Conservation (phyloP, 2,888 invertebrate genomes). For the Heliconius ethilla region DNA sequence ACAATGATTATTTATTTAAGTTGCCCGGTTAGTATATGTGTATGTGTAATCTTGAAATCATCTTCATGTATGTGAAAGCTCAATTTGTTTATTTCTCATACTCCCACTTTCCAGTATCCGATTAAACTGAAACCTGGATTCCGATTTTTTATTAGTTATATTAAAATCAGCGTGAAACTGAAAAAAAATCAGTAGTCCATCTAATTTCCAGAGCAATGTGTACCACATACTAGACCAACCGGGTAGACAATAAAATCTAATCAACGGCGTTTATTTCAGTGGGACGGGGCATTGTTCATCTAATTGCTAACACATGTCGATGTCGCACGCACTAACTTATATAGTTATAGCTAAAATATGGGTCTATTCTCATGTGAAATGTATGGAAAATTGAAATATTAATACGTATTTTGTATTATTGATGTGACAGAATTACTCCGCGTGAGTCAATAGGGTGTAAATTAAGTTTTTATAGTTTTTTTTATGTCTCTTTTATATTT, state of each 20-base stretch:
- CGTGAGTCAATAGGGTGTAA: neutral
- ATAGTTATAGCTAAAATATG: slow-evolving; percentile 35
- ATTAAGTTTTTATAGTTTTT: neutral
- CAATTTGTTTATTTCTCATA: no score
- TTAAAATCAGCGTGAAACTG: no score
- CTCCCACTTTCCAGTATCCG: no score
- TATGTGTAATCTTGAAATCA: no score
- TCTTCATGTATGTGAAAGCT: no score
- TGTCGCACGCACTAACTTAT: slow-evolving; percentile 31
- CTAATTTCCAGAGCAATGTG: slow-evolving; percentile 41
- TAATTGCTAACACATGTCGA: slow-evolving; percentile 74
- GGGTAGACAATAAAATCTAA: slow-evolving; percentile 76
- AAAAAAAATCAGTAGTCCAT: neutral
- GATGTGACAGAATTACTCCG: slow-evolving; percentile 11
- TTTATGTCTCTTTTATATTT: neutral
- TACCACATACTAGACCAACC: slow-evolving; percentile 65
- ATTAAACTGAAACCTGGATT: no score
- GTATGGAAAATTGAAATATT: slow-evolving; percentile 10
- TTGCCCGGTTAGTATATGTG: no score
- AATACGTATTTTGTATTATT: slow-evolving; percentile 3
- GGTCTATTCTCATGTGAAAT: slow-evolving; percentile 41
- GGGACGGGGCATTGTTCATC: slow-evolving; percentile 61
- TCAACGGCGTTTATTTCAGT: slow-evolving; percentile 66
- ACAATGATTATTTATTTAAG: no score
- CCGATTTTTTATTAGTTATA: no score